Evolutionary conservation across 2,797 vertebrate species (phyloP), one percentile per base, ranked within the genome.

Genomic region (Chelon auratus): DNA sequence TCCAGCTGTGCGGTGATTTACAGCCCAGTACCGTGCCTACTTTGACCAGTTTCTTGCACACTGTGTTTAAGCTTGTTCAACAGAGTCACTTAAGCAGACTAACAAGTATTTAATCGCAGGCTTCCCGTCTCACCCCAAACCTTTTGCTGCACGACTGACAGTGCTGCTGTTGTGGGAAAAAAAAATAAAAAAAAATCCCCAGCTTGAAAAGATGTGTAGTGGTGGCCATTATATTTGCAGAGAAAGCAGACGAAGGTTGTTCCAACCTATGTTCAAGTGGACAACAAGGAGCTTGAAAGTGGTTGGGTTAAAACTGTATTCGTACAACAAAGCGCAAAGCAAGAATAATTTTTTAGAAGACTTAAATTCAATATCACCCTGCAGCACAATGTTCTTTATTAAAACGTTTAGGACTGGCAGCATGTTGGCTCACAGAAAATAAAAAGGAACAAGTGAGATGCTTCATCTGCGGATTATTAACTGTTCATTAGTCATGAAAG

Each of bases 401-500:
- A 15, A 51, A 58, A 45, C 12, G 11, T 62, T 56, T 53, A 74
- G 40, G 18, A 61, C 71, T 80, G 71, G 64, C 54, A 67, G 62
- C 56, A 70, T 81, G 66, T 67, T 58, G 58, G 50, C 61, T 24
- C 18, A 60, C 11, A 26, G 51, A 57, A 66, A 65, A 81, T 20
- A 64, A 73, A 80, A 74, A 17, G 18, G 62, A 83, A 77, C 36
- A 66, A 83, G 50, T 68, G 54, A 8, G 65, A 71, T 43, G 59
- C 52, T 72, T 90, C 84, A 92, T 92, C 87, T 92, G 90, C 78
- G 55, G 54, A 61, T 67, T 76, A 89, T 92, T 87, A 90, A 62
- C 54, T 64, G 50, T 72, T 85, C 77, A 80, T 89, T 88, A 88
- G 74, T 87, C 81, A 87, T 78, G 65, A 89, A 88, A 88, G 77